Percentiles rank a stretch among this genome's conserved stretches.
These are phyloP conservation scores for Andrena minutula DNA, from an alignment of 2,888 invertebrate genomes.

Conservation along the genomic window DNA sequence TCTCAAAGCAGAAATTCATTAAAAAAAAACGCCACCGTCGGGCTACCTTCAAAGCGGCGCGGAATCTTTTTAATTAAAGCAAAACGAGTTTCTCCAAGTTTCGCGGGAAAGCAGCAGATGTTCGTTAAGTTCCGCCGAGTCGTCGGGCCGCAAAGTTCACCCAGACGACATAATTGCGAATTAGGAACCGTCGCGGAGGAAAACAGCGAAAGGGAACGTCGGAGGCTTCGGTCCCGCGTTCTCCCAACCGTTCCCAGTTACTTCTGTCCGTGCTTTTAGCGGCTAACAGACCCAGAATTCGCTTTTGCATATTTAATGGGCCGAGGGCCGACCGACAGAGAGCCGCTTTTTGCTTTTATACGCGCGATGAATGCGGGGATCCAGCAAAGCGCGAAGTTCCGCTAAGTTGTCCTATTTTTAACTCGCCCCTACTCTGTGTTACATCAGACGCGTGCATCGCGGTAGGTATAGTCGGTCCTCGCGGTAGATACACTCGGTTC, in stretches of 20 bases:
- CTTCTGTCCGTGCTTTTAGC: background rate
- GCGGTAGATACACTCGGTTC: background rate
- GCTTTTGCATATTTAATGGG: constrained; percentile 45
- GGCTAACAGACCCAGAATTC: constrained; percentile 3
- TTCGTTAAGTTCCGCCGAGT: too few species aligned
- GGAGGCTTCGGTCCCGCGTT: background rate
- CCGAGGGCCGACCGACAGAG: background rate
- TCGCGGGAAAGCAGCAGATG: too few species aligned
- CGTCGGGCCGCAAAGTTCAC: background rate
- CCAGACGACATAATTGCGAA: constrained; percentile 35
- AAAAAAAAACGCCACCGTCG: too few species aligned
- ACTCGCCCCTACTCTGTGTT: constrained; percentile 18
- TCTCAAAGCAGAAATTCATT: too few species aligned
- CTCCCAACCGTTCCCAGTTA: background rate
- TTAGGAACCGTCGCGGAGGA: constrained; percentile 12
- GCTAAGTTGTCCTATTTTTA: constrained; percentile 50
- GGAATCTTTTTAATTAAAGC: too few species aligned
- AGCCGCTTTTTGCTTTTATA: constrained; percentile 13
- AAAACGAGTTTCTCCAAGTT: too few species aligned
- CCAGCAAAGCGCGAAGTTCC: constrained; percentile 36
- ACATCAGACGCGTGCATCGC: constrained; percentile 21
- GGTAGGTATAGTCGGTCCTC: too few species aligned
- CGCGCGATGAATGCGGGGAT: constrained; percentile 31
- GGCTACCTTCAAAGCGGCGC: too few species aligned
- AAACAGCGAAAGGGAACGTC: background rate